Conservation (phyloP, 2,797 vertebrate genomes). For the Lemur catta region DNA sequence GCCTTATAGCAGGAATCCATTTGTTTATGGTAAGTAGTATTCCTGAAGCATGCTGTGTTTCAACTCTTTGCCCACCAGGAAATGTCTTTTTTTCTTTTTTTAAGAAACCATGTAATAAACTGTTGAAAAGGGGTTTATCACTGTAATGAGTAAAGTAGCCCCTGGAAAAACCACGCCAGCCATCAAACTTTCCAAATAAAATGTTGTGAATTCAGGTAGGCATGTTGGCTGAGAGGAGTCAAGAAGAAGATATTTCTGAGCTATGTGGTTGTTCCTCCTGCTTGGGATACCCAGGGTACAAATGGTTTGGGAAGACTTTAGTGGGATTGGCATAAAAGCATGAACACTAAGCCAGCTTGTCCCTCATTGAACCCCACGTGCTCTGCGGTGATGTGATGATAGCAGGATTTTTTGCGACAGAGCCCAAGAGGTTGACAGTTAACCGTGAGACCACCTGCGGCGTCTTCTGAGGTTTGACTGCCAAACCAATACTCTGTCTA, state of each 20-base stretch:
- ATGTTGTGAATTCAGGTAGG: slow-evolving; percentile 8
- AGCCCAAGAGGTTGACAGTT: background rate
- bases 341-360: background rate
- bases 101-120: slow-evolving; percentile 23
- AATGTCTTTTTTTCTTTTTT: slow-evolving; percentile 14
- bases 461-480: background rate
- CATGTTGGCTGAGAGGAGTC: background rate
- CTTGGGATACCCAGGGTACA: background rate
- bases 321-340: background rate
- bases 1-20: background rate
- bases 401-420: background rate
- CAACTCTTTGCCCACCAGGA: background rate
- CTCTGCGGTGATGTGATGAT: background rate
- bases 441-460: background rate
- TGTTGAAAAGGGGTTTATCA: slow-evolving; percentile 42
- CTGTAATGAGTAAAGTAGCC: background rate
- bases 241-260: slow-evolving; percentile 3
- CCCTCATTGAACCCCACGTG: background rate
- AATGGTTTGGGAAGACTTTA: background rate
- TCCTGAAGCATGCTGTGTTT: background rate
- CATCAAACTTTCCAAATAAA: slow-evolving; percentile 51
- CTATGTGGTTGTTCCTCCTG: background rate
- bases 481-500: background rate
- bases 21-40: background rate
- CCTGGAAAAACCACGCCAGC: background rate